Evolutionary conservation across 2,888 invertebrate species (phyloP).

Genomic region (Drosophila dives): DNA sequence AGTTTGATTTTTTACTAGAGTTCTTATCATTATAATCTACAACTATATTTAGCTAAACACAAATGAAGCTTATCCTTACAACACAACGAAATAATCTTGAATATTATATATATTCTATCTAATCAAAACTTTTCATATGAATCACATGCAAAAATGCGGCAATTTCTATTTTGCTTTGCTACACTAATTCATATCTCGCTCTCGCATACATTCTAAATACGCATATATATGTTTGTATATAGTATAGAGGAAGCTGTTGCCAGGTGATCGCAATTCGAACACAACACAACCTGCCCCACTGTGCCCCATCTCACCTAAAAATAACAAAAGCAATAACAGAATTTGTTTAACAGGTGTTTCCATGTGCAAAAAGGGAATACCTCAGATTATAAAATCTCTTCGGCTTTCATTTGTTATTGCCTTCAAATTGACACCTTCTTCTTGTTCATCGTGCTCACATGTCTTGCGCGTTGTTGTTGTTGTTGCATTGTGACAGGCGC

Average conservation of each 20-base stretch:
- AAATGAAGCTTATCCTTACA: slow-evolving; percentile 1
- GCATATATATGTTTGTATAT: background rate
- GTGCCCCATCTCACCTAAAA: slow-evolving; percentile 31
- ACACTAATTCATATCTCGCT: slow-evolving; percentile 25
- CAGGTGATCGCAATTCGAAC: slow-evolving; percentile 37
- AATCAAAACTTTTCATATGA: slow-evolving; percentile 13
- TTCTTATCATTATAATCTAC: background rate
- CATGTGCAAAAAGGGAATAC: slow-evolving; percentile 72
- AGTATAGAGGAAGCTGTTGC: slow-evolving; percentile 32
- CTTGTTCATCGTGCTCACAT: slow-evolving; percentile 17
- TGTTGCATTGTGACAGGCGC: slow-evolving; percentile 64
- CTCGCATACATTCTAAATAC: background rate
- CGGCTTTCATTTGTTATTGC: slow-evolving; percentile 15
- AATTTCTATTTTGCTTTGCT: slow-evolving; percentile 23
- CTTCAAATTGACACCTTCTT: slow-evolving; percentile 56
- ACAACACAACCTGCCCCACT: slow-evolving; percentile 76
- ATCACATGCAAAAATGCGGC: slow-evolving; percentile 15
- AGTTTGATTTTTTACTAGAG: background rate
- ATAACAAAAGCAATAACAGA: slow-evolving; percentile 5
- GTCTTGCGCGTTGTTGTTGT: slow-evolving; percentile 13
- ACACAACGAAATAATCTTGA: slow-evolving; percentile 7
- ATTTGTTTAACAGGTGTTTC: slow-evolving; percentile 68
- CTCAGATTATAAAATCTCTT: slow-evolving; percentile 57
- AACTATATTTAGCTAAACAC: background rate
- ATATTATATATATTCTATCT: slow-evolving; percentile 5